Evolutionary conservation across 2,888 invertebrate genomes (phyloP).

Genomic region (Andrena hattorfiana): DNA sequence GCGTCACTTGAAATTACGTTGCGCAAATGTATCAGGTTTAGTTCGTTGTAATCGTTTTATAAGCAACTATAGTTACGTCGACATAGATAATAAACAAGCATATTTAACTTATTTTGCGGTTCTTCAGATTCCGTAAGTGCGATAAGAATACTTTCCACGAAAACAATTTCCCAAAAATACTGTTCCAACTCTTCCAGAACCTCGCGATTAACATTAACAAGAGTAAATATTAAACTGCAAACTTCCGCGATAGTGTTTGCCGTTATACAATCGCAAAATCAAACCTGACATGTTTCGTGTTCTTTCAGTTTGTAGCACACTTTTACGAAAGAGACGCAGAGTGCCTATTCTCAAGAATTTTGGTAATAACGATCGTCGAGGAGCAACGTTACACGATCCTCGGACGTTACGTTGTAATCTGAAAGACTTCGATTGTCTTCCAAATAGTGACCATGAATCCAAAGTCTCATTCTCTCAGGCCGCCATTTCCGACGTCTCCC

Average conservation of each 20-base stretch:
- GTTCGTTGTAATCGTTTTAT: conserved; percentile 26
- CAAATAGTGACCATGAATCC: conserved; percentile 58
- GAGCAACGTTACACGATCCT: conserved; percentile 45
- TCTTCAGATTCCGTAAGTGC: too few relatives aligned
- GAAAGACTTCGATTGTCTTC: conserved; percentile 60
- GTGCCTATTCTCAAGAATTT: background rate
- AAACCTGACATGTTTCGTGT: too few relatives aligned
- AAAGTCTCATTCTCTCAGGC: conserved; percentile 59
- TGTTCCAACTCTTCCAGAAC: background rate
- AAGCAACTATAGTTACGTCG: background rate
- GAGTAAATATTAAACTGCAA: background rate
- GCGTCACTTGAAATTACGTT: background rate
- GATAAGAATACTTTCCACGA: background rate
- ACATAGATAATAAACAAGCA: conserved; percentile 9
- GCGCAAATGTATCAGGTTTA: conserved; percentile 9
- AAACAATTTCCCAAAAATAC: background rate
- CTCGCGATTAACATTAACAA: background rate
- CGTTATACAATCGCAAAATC: too few relatives aligned
- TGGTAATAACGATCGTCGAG: conserved; percentile 17
- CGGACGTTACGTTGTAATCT: conserved; percentile 46
- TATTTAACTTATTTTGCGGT: background rate
- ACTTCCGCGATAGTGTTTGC: background rate
- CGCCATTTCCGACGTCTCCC: conserved; percentile 45
- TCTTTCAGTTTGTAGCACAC: too few relatives aligned
- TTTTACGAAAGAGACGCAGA: background rate